These are phyloP conservation scores for Lasioglossum pauxillum DNA, from an alignment of 2,888 invertebrate species.

Conservation along the genomic window DNA sequence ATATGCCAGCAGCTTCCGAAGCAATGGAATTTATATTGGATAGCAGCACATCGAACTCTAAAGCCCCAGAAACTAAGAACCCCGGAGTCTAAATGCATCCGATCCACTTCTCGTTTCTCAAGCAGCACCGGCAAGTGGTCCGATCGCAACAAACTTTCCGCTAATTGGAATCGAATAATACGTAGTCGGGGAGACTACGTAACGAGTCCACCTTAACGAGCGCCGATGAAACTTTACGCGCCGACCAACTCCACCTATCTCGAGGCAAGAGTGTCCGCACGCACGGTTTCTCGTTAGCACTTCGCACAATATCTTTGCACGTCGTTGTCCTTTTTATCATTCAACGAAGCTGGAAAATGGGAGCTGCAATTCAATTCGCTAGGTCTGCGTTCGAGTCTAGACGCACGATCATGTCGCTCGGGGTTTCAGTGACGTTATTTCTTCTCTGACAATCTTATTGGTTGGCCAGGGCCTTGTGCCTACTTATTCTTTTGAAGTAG, in stretches of 20 bases:
- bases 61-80: background rate
- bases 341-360: background rate
- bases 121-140: conserved; percentile 1
- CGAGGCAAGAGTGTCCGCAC: conserved; percentile 13
- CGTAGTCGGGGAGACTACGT: background rate
- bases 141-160: conserved; percentile 29
- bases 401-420: too few relatives aligned
- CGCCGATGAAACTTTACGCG: conserved; percentile 28
- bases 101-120: background rate
- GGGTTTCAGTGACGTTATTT: too few relatives aligned
- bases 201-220: conserved; percentile 51
- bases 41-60: background rate
- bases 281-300: conserved; percentile 20
- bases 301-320: background rate
- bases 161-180: conserved; percentile 47
- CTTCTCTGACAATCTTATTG: too few relatives aligned
- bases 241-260: background rate
- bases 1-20: background rate
- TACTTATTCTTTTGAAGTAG: too few relatives aligned
- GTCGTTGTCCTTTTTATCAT: conserved; percentile 20
- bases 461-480: too few relatives aligned
- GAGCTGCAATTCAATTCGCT: too few relatives aligned
- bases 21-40: background rate
- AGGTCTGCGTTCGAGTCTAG: too few relatives aligned
- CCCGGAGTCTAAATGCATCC: background rate